Base-by-base conservation (phyloP, 2,888 invertebrate species). In the Dasypolia templi region DNA sequence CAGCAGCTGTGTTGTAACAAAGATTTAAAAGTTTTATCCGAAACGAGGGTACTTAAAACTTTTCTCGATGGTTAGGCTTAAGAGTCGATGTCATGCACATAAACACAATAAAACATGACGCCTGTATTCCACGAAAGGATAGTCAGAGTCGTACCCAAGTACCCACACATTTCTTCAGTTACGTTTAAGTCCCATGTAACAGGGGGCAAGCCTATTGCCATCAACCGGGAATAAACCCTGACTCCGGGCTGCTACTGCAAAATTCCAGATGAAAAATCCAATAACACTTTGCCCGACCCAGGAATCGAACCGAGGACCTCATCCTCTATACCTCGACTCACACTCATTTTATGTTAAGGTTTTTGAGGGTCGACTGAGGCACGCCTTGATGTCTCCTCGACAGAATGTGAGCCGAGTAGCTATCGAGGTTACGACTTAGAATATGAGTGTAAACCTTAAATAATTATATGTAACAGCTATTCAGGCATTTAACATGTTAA, bases 11-110 rank as follows among this genome's bases (percentile, higher is more conserved):
- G 44, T 7, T 26, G n/a, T 32, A 59, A 64, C 46, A 51, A 35
- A 53, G 75, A 75, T 79, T 75, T 32, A 68, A 72, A 79, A 79
- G 22, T 79, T 79, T 74, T 19, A 35, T 49, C 19, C 2, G 17
- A 32, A 65, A 46, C 55, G 17, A 75, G 53, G 35, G 53, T 51
- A 56, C 75, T 79, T 49, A 26, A 22, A 68, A 64, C 42, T 74
- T 74, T 56, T 79, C 61, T 26, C 19, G 29, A 49, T 11, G 59
- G 53, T 59, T 56, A 14, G 14, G 19, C 11, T 58, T 44, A 14
- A 7, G 29, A 55, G 46, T 75, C 75, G 62, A 56, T 55, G 46
- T 69, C 61, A 42, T 9, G 35, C n/a, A 62, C 22, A 14, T 35
- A 59, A 35, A 56, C 2, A 14, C n/a, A 7, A 32, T 2, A 19